Conservation (phyloP, 1,140 invertebrate species). For the Elymnias hypermnestra region DNA sequence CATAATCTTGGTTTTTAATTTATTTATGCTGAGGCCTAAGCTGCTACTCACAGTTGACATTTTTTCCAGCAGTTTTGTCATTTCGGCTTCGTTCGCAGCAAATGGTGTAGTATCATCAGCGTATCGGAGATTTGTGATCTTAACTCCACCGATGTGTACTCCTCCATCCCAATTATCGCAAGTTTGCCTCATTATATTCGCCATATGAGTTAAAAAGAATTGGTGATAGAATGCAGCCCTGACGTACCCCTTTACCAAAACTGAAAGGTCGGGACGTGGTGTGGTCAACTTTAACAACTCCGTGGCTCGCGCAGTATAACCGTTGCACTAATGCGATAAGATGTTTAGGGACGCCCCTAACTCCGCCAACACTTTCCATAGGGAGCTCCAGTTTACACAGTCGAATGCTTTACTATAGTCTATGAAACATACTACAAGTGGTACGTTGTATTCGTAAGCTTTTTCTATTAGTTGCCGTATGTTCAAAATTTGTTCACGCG, state of each 20-base stretch:
- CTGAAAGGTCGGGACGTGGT: slow-evolving; percentile 1
- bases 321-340: slow-evolving; percentile 2
- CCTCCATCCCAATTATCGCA: slow-evolving; percentile 11
- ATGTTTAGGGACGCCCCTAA: slow-evolving; percentile 12
- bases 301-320: slow-evolving; percentile 2
- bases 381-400: slow-evolving; percentile 8
- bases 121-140: slow-evolving; percentile 12
- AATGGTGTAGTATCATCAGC: slow-evolving; percentile 17
- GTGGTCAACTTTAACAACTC: slow-evolving; percentile 2
- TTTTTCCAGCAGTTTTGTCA: slow-evolving; percentile 4
- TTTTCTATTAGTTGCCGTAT: slow-evolving; percentile 10
- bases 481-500: slow-evolving; percentile 26
- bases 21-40: slow-evolving; percentile 12
- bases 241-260: slow-evolving; percentile 10
- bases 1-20: slow-evolving; percentile 4
- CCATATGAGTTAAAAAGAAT: slow-evolving; percentile 17
- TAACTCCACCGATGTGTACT: slow-evolving; percentile 6
- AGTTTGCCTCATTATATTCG: slow-evolving; percentile 13
- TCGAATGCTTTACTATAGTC: slow-evolving; percentile 4
- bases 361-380: slow-evolving; percentile 4
- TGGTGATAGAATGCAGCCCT: slow-evolving; percentile 16
- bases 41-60: slow-evolving; percentile 6
- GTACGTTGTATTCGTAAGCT: not conserved
- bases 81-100: slow-evolving; percentile 9
- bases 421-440: not conserved